These are phyloP conservation scores for Nettapus auritus DNA, from an alignment of 2,113 vertebrate genomes.

Conservation along the genomic window DNA sequence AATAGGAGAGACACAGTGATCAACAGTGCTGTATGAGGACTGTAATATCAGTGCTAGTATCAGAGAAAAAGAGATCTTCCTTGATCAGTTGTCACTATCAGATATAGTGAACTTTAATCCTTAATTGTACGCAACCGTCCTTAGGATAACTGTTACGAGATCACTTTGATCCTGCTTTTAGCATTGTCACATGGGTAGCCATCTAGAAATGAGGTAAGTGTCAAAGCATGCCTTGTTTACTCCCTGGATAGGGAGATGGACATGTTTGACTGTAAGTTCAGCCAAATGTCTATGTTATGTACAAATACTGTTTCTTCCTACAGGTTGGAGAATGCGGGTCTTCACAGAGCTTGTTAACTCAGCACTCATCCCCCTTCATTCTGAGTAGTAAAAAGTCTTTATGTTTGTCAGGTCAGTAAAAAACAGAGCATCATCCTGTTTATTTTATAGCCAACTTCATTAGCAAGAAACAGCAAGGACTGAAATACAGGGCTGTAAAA, in stretches of 20 bases:
- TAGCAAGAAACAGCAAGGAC: constrained; percentile 68
- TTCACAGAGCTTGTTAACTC: constrained; percentile 12
- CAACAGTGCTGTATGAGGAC: neutral
- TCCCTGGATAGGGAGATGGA: neutral
- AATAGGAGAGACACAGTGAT: neutral
- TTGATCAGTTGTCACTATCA: neutral
- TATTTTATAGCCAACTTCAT: constrained; percentile 73
- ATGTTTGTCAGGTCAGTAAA: constrained; percentile 62
- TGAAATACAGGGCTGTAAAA: constrained; percentile 72
- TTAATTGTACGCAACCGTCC: neutral
- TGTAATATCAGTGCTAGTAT: rapidly evolving
- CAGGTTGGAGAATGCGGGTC: neutral
- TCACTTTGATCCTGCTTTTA: neutral
- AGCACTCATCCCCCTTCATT: neutral
- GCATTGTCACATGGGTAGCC: neutral
- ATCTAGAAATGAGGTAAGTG: neutral
- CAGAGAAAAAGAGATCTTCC: neutral
- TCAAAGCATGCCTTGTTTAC: constrained; percentile 33
- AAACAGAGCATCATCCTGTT: constrained; percentile 24
- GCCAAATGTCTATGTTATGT: neutral
- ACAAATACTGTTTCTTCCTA: neutral
- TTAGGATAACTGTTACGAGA: constrained; percentile 1
- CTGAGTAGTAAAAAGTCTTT: neutral
- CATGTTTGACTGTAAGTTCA: neutral
- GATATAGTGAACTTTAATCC: neutral